Percentiles rank a stretch among this genome's conserved stretches.
These are phyloP conservation scores for Drosophila truncata DNA, from an alignment of 1,140 invertebrate species.

Conservation along the genomic window DNA sequence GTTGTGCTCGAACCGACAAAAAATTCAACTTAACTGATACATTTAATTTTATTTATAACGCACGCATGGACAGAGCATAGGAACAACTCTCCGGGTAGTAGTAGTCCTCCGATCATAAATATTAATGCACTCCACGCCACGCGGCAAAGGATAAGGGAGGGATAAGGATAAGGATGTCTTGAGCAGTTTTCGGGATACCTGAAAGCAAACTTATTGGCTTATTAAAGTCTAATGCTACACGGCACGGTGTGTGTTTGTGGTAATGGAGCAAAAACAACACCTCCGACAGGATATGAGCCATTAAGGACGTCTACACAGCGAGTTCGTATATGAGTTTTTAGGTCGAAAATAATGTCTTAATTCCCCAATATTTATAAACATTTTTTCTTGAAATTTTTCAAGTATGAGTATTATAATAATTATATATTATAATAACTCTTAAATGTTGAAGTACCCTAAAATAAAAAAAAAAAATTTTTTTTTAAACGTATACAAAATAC, in stretches of 20 bases:
- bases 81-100: constrained; percentile 32
- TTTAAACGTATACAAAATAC: no score
- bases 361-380: background rate
- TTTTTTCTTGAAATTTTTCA: no score
- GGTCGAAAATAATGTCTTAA: background rate
- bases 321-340: background rate
- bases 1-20: constrained; percentile 21
- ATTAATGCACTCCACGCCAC: constrained; percentile 68
- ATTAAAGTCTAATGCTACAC: constrained; percentile 76
- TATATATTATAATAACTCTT: no score
- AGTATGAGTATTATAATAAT: no score
- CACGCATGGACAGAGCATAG: constrained; percentile 63
- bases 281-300: constrained; percentile 34
- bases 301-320: constrained; percentile 16
- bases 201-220: constrained; percentile 80
- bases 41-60: constrained; percentile 84
- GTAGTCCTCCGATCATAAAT: constrained; percentile 61
- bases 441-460: background rate
- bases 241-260: constrained; percentile 28
- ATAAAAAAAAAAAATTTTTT: no score
- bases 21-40: constrained; percentile 72
- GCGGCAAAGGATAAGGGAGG: constrained; percentile 1
- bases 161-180: constrained; percentile 27
- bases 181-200: constrained; percentile 50
- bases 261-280: constrained; percentile 49